A percentile compares a stretch with the other conserved stretches of the same genome.
These are phyloP conservation scores for Pogonocichla stellata DNA, from an alignment of 2,113 vertebrate genomes.

Conservation along the genomic window DNA sequence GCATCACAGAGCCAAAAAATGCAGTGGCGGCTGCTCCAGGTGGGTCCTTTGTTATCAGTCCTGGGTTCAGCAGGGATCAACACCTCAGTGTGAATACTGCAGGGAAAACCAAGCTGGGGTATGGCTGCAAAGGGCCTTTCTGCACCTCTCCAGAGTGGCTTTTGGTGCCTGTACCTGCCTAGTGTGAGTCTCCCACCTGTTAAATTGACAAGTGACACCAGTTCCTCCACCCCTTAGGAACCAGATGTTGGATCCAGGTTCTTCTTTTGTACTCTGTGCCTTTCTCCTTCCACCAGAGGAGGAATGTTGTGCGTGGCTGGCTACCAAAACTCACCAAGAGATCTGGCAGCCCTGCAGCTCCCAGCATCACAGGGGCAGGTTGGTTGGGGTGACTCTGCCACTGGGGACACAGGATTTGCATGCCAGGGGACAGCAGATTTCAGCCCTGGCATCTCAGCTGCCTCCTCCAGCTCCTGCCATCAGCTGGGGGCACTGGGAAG, in stretches of 20 bases:
- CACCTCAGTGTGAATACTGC: neutral
- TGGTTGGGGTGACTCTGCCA: neutral
- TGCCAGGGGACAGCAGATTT: neutral
- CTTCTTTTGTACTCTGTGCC: neutral
- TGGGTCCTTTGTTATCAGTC: neutral
- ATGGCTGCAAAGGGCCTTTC: neutral
- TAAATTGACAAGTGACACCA: neutral
- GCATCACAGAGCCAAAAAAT: neutral
- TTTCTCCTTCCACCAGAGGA: neutral
- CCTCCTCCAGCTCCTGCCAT: neutral
- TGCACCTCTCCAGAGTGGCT: neutral
- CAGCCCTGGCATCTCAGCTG: neutral
- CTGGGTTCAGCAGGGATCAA: neutral
- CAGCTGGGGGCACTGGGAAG: neutral
- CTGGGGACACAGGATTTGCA: fast-evolving
- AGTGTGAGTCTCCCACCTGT: neutral
- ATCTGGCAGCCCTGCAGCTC: fast-evolving
- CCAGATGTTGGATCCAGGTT: neutral
- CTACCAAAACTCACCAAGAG: fast-evolving
- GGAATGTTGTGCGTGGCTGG: neutral
- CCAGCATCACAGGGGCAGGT: fast-evolving
- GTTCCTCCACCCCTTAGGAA: neutral
- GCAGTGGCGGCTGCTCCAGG: neutral
- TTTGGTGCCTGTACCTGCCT: neutral
- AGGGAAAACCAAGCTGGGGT: neutral